Conservation (phyloP, 2,888 invertebrate species). For the Hydrotaea cyrtoneurina region DNA sequence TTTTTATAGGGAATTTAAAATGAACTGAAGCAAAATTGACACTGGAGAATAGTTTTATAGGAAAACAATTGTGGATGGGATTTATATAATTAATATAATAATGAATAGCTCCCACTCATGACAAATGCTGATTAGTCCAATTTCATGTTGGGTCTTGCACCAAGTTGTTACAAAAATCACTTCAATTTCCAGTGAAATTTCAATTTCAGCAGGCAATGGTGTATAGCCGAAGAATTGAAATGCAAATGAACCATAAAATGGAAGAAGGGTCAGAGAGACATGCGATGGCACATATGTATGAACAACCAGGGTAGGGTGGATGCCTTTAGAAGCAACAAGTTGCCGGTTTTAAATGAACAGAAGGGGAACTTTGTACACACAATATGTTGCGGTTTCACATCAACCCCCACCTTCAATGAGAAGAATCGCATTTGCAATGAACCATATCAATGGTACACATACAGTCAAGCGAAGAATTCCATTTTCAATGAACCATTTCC, state of each 20-base stretch:
- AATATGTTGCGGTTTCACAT: not conserved
- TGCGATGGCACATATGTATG: not conserved
- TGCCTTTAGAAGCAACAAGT: not conserved
- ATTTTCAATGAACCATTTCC: not conserved
- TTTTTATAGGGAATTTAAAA: too few species aligned
- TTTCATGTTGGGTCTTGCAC: too few species aligned
- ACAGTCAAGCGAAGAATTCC: constrained; percentile 5
- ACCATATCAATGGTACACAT: not conserved
- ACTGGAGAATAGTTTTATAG: too few species aligned
- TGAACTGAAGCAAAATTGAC: too few species aligned
- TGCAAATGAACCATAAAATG: constrained; percentile 26
- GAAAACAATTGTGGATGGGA: too few species aligned
- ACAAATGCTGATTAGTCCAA: too few species aligned
- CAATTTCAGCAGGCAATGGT: not conserved
- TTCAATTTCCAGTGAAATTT: too few species aligned
- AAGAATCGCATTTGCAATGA: not conserved
- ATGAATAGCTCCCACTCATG: too few species aligned
- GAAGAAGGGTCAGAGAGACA: not conserved
- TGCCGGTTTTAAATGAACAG: not conserved
- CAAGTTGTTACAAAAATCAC: too few species aligned
- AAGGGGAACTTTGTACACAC: not conserved
- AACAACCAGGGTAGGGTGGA: not conserved
- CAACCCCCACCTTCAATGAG: not conserved
- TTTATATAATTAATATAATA: too few species aligned
- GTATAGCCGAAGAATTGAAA: not conserved